Evolutionary conservation across 1,140 invertebrate genomes (phyloP), one percentile per base, ranked within the genome.

Genomic region (Brevipalpus yothersi): DNA sequence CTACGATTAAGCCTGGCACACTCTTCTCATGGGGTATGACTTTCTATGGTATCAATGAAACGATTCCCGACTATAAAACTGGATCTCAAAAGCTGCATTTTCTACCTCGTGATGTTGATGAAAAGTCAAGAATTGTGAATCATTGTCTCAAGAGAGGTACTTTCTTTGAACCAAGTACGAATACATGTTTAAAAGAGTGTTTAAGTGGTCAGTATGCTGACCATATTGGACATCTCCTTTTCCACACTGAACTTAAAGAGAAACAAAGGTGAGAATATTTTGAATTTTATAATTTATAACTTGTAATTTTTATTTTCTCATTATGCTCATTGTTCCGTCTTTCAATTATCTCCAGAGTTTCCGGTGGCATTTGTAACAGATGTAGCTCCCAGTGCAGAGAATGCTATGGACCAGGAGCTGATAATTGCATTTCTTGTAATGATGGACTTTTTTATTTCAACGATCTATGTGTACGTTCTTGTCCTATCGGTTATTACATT

Each of bases 351-450:
- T 40, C 58, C 55, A 31, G 40, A 31, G 31, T 31, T 31, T 31
- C 31, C 31, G 31, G 31, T 31, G 31, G 31, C 31, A 31, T 31
- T 31, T 86, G 84, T 68, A 77, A 77, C 45, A 69, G 75, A 1
- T 85, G 82, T 63, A 79, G 82, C 64, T 75, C 75, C 1, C 79
- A 79, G 1, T 85, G 83, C 64, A 79, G 80, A 57, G 78, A 78
- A 1, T 86, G 83, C 65, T 78, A 77, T 60, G 82, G 80, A 0
- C 73, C 79, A 5, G 78, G 77, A 1, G 78, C 81, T 41, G 71
- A 75, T 40, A 75, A 77, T 40, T 86, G 82, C 66, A 69, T 84
- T 10, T 79, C 80, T 11, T 86, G 82, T 66, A 72, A 75, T 2
- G 72, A 73, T 39, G 76, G 80, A 4, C 68, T 79, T 21, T 70